Evolutionary conservation across 1,140 invertebrate genomes (phyloP).

Genomic region (Diachasmimorpha longicaudata): DNA sequence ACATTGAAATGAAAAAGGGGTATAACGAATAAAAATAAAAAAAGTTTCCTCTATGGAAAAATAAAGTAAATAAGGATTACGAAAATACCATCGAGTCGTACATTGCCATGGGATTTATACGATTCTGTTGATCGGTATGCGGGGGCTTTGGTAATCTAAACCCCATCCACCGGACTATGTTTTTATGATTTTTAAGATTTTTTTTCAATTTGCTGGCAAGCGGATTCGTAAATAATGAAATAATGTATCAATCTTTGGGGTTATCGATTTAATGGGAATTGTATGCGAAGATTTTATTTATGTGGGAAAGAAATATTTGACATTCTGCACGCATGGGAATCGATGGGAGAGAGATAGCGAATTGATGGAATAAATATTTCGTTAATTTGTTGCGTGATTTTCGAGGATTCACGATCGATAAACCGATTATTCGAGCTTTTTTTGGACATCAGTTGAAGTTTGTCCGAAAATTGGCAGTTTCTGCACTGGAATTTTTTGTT

Average conservation of each 20-base stretch:
- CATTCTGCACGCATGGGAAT: background rate
- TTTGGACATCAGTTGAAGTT: background rate
- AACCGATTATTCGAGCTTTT: background rate
- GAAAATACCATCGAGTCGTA: background rate
- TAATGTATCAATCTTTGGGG: slow-evolving; percentile 15
- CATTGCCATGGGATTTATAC: background rate
- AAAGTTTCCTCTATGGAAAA: background rate
- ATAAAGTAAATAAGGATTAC: background rate
- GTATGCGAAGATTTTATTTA: background rate
- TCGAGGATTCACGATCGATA: background rate
- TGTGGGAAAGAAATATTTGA: background rate
- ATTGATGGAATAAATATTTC: background rate
- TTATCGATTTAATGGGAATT: background rate
- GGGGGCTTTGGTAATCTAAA: slow-evolving; percentile 4
- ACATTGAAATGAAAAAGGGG: background rate
- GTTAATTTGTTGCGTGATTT: background rate
- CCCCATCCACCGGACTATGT: background rate
- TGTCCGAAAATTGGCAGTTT: too few relatives aligned
- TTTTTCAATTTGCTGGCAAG: background rate
- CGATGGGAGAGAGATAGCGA: background rate
- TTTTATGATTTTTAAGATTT: background rate
- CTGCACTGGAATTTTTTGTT: too few relatives aligned
- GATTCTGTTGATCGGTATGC: slow-evolving; percentile 10
- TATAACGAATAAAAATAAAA: background rate
- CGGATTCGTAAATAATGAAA: slow-evolving; percentile 1